Conservation (phyloP, 2,113 vertebrate genomes). For the Hiodon tergisus region DNA sequence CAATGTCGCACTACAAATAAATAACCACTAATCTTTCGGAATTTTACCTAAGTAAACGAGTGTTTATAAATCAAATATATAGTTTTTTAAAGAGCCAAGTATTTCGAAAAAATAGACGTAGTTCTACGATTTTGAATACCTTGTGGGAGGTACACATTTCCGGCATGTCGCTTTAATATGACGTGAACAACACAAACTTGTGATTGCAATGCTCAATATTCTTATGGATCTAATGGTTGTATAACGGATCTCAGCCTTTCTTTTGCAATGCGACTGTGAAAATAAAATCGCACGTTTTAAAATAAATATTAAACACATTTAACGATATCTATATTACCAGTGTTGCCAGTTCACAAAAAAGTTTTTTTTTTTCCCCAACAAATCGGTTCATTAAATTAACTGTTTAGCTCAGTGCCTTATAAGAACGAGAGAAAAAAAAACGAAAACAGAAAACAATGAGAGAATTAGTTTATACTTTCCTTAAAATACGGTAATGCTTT, state of each 20-base stretch:
- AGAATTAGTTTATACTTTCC: too few species aligned
- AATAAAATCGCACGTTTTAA: too few species aligned
- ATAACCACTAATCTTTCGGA: not conserved
- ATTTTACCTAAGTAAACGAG: not conserved
- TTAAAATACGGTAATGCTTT: too few species aligned
- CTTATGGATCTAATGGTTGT: not conserved
- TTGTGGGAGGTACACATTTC: not conserved
- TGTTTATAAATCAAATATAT: not conserved
- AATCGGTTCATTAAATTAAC: too few species aligned
- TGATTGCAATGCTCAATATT: too few species aligned
- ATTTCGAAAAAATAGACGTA: not conserved
- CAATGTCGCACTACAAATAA: not conserved
- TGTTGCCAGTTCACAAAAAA: too few species aligned
- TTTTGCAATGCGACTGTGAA: too few species aligned
- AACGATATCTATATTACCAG: not conserved
- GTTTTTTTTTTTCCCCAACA: too few species aligned
- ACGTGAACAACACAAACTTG: conserved; percentile 23
- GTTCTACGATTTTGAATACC: not conserved
- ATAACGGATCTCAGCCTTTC: too few species aligned
- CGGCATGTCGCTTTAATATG: conserved; percentile 38
- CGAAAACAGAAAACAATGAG: too few species aligned
- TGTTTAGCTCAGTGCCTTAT: too few species aligned
- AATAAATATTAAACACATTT: not conserved
- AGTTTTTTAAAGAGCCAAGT: not conserved
- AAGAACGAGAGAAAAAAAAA: too few species aligned